phyloP scores from a whole-genome alignment of 2,797 vertebrate species.

The Cuculus canorus region DNA sequence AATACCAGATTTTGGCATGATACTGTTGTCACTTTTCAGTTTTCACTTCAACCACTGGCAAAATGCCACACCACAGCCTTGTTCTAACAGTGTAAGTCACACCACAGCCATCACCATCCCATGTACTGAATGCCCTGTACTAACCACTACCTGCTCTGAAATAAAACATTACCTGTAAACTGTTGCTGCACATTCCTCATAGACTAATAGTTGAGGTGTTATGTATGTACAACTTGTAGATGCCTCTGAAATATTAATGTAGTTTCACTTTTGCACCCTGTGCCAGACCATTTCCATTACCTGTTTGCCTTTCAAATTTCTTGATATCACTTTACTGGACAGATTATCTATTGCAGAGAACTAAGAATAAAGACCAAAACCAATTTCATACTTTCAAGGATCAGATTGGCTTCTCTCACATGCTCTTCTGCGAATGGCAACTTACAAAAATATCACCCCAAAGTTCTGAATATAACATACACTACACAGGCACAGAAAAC shows the following conservation, averaged over 20 bases:
- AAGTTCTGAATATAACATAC: background rate
- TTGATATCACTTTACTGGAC: fast-evolving
- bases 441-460: background rate
- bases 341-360: background rate
- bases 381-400: background rate
- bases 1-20: slow-evolving; percentile 51
- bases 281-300: background rate
- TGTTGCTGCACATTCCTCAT: background rate
- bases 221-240: background rate
- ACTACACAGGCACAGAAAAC: background rate
- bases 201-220: background rate
- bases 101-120: slow-evolving; percentile 14
- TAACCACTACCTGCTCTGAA: background rate
- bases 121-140: background rate
- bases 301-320: background rate
- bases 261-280: background rate
- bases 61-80: slow-evolving; percentile 33
- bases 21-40: slow-evolving; percentile 24
- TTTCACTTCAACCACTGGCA: slow-evolving; percentile 31
- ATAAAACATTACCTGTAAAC: slow-evolving; percentile 34
- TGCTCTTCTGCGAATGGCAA: background rate
- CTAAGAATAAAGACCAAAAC: background rate
- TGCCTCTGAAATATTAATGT: background rate
- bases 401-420: background rate
- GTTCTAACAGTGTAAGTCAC: slow-evolving; percentile 19